These are phyloP conservation scores for Anagyrus pseudococci DNA, from an alignment of 2,888 invertebrate species.

Conservation along the genomic window DNA sequence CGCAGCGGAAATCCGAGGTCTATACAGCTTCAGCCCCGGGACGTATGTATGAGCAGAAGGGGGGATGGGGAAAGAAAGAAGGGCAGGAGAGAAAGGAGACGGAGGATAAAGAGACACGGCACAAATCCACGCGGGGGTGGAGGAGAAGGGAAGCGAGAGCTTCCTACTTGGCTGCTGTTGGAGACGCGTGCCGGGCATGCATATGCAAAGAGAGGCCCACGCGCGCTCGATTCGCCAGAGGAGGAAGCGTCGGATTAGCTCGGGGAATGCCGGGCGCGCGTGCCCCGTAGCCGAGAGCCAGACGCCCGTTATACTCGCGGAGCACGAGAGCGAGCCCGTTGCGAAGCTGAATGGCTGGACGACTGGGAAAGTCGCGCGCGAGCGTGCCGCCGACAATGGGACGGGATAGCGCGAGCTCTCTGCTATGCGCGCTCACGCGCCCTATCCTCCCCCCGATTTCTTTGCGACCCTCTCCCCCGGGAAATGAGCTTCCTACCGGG, in stretches of 20 bases:
- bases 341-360: too few relatives aligned
- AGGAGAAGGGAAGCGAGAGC: too few relatives aligned
- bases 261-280: not conserved
- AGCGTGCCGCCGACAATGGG: too few relatives aligned
- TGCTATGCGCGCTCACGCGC: too few relatives aligned
- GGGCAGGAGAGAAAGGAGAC: not conserved
- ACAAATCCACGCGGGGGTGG: not conserved
- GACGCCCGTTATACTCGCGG: not conserved
- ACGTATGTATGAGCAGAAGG: too few relatives aligned
- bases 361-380: too few relatives aligned
- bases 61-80: not conserved
- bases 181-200: not conserved
- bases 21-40: too few relatives aligned
- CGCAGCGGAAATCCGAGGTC: too few relatives aligned
- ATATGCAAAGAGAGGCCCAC: slow-evolving; percentile 20
- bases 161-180: not conserved
- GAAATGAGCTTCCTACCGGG: too few relatives aligned
- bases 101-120: not conserved
- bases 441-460: too few relatives aligned
- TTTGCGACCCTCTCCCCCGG: too few relatives aligned
- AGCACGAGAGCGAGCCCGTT: not conserved
- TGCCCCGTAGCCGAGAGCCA: not conserved
- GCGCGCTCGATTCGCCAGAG: slow-evolving; percentile 17
- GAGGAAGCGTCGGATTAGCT: slow-evolving; percentile 34
- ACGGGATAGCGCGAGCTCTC: too few relatives aligned